Conservation (phyloP, 2,888 invertebrate genomes). For the Morpho deidamia region DNA sequence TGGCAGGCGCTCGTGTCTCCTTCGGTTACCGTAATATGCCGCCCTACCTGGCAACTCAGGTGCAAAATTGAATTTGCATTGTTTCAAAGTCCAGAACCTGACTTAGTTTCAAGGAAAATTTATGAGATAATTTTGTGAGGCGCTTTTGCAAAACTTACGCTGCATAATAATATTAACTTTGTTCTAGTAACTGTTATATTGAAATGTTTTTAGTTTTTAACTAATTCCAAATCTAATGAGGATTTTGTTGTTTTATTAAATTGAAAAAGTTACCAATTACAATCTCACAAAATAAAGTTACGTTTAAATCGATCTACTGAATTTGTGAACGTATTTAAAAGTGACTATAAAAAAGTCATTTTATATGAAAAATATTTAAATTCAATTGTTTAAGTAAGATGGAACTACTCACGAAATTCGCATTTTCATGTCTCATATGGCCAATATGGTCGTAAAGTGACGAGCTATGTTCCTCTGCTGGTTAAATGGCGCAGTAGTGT, state of each 20-base stretch:
- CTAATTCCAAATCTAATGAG: not conserved
- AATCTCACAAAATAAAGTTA: no score
- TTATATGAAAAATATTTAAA: no score
- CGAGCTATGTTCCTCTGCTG: not conserved
- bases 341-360: no score
- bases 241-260: no score
- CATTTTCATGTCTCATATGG: no score
- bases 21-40: constrained; percentile 1
- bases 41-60: constrained; percentile 28
- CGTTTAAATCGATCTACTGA: no score
- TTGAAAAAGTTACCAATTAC: no score
- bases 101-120: constrained; percentile 29
- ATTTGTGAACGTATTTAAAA: no score
- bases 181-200: not conserved
- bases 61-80: constrained; percentile 34
- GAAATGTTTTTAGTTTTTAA: constrained; percentile 3
- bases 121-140: constrained; percentile 26
- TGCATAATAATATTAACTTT: constrained; percentile 22
- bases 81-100: constrained; percentile 30
- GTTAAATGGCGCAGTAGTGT: not conserved
- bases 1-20: not conserved
- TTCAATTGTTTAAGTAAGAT: no score
- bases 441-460: constrained; percentile 1
- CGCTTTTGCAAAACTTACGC: constrained; percentile 18
- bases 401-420: no score